Conservation (phyloP, 2,797 vertebrate genomes). For the Enteromius radiatus region DNA sequence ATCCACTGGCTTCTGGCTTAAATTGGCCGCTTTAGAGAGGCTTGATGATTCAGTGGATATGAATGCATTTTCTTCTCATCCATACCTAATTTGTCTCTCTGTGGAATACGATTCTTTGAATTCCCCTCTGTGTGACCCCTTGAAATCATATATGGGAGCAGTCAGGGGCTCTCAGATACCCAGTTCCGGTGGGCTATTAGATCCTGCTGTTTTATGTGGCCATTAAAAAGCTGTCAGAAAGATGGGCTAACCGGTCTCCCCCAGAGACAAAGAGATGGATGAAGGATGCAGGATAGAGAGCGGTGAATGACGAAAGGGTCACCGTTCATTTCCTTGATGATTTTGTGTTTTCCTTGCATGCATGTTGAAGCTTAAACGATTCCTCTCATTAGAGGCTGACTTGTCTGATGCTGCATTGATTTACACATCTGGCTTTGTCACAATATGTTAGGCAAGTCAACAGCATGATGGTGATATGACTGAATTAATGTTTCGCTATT, state of each 20-base stretch:
- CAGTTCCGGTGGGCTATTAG: slow-evolving; percentile 40
- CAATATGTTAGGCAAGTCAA: not conserved
- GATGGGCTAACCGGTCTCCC: slow-evolving; percentile 48
- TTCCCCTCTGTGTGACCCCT: slow-evolving; percentile 33
- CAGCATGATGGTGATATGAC: slow-evolving; percentile 5
- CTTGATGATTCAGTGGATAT: slow-evolving; percentile 17
- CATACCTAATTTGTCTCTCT: slow-evolving; percentile 25
- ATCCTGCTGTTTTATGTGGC: slow-evolving; percentile 50
- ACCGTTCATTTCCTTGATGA: slow-evolving; percentile 44
- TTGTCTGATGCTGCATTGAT: slow-evolving; percentile 8
- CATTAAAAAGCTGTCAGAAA: slow-evolving; percentile 54
- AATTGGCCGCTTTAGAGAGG: not conserved
- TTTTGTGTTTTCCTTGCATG: slow-evolving; percentile 42
- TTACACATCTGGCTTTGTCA: slow-evolving; percentile 7
- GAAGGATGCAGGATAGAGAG: slow-evolving; percentile 9
- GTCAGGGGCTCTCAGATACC: slow-evolving; percentile 28
- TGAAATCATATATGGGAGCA: slow-evolving; percentile 44
- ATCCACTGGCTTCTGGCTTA: not conserved
- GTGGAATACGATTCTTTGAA: slow-evolving; percentile 29
- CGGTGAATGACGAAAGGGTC: slow-evolving; percentile 37
- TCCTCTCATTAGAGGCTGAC: slow-evolving; percentile 30
- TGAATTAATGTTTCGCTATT: slow-evolving; percentile 12
- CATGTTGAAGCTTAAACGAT: slow-evolving; percentile 40
- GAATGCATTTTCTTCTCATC: slow-evolving; percentile 29
- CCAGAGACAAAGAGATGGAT: slow-evolving; percentile 38